These are phyloP conservation scores for Phaonia tiefii DNA, from an alignment of 2,888 invertebrate species.

Conservation along the genomic window DNA sequence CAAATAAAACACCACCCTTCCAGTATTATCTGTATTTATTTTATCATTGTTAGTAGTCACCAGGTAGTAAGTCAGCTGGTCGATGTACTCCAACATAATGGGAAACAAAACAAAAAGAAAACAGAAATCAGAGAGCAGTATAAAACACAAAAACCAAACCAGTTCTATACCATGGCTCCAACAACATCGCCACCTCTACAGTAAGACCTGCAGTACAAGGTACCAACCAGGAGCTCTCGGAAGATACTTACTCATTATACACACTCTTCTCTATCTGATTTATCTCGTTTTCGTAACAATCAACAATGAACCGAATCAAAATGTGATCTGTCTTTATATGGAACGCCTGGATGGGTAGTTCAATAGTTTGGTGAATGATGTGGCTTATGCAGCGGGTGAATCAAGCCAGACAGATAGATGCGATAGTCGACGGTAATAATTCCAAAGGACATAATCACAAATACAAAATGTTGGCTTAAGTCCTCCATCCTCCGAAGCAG, in stretches of 20 bases:
- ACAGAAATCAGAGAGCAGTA: neutral
- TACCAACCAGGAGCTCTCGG: too few species aligned
- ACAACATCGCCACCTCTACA: neutral
- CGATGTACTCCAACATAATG: neutral
- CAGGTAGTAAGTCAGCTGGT: neutral
- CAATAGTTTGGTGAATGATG: neutral
- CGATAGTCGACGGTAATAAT: too few species aligned
- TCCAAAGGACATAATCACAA: too few species aligned
- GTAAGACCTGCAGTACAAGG: neutral
- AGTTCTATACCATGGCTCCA: constrained; percentile 7
- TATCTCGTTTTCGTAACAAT: constrained; percentile 4
- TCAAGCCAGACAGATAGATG: too few species aligned
- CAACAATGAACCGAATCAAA: constrained; percentile 29
- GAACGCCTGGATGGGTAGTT: neutral
- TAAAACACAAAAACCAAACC: neutral
- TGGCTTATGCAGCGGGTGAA: neutral
- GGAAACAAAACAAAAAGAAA: neutral
- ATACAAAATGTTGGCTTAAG: too few species aligned
- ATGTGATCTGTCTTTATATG: neutral
- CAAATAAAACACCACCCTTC: too few species aligned
- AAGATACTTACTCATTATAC: too few species aligned
- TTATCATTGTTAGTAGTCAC: too few species aligned
- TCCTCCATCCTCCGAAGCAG: too few species aligned
- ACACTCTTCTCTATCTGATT: too few species aligned
- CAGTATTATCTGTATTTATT: too few species aligned